Evolutionary conservation across 2,888 invertebrate species (phyloP).

Genomic region (Coenonympha glycerion): DNA sequence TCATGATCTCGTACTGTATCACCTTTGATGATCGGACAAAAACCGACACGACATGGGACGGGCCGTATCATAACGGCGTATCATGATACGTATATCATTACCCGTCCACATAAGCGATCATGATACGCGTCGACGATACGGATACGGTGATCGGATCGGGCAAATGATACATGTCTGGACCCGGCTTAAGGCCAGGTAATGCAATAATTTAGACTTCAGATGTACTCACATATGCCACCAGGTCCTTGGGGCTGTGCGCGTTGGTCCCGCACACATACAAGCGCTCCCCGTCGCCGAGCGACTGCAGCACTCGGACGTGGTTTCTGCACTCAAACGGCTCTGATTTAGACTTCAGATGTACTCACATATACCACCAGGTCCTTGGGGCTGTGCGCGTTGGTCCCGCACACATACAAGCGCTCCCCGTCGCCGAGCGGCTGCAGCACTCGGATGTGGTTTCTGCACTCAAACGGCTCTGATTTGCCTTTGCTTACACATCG

Average conservation of each 20-base stretch:
- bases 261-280: constrained; percentile 80
- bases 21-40: too few species aligned
- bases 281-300: constrained; percentile 77
- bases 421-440: constrained; percentile 79
- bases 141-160: too few species aligned
- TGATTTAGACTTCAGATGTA: constrained; percentile 47
- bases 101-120: too few species aligned
- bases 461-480: constrained; percentile 79
- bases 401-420: constrained; percentile 78
- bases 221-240: constrained; percentile 77
- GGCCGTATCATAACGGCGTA: too few species aligned
- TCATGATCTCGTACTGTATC: too few species aligned
- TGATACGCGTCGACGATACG: too few species aligned
- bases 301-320: constrained; percentile 78
- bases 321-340: constrained; percentile 80
- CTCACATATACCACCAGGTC: constrained; percentile 80
- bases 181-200: too few species aligned
- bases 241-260: constrained; percentile 79
- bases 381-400: constrained; percentile 79
- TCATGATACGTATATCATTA: too few species aligned
- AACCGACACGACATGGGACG: too few species aligned
- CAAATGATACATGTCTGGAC: too few species aligned
- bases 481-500: constrained; percentile 79
- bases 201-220: not conserved
- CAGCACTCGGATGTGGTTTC: constrained; percentile 79